Conservation (phyloP, 1,140 invertebrate species). For the Brachionus angularis region DNA sequence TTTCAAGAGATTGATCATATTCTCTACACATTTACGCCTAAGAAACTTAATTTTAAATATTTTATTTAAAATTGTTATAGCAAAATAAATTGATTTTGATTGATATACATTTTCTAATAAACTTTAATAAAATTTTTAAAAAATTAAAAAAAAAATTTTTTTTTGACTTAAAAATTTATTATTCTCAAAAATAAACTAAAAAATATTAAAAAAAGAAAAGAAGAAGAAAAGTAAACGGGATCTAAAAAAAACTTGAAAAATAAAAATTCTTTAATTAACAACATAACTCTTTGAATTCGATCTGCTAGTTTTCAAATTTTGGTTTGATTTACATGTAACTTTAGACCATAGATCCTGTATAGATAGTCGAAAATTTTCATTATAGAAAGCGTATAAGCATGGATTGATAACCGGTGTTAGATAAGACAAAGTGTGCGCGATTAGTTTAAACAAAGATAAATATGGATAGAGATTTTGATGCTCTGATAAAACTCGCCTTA, state of each 20-base stretch:
- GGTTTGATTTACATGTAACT: not conserved
- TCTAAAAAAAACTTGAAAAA: not conserved
- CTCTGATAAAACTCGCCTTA: not conserved
- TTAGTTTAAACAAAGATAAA: constrained; percentile 33
- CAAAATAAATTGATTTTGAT: too few relatives aligned
- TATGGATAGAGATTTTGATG: constrained; percentile 2
- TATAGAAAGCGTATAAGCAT: constrained; percentile 42
- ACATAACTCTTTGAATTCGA: constrained; percentile 4
- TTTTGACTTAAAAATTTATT: too few relatives aligned
- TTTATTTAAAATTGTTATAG: too few relatives aligned
- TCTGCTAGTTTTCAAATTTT: not conserved
- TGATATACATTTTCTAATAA: too few relatives aligned
- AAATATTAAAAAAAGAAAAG: not conserved
- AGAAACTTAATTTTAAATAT: too few relatives aligned
- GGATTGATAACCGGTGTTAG: constrained; percentile 38
- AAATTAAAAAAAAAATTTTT: too few relatives aligned
- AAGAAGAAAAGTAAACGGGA: not conserved
- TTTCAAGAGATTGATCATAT: too few relatives aligned
- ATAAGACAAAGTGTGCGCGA: constrained; percentile 39
- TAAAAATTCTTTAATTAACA: too few relatives aligned
- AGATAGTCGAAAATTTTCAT: constrained; percentile 28
- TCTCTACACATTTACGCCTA: too few relatives aligned
- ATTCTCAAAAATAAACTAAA: not conserved
- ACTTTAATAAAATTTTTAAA: too few relatives aligned
- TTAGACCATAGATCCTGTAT: constrained; percentile 9